phyloP scores from a whole-genome alignment of 2,113 vertebrate species.

The Lophochroa leadbeateri region DNA sequence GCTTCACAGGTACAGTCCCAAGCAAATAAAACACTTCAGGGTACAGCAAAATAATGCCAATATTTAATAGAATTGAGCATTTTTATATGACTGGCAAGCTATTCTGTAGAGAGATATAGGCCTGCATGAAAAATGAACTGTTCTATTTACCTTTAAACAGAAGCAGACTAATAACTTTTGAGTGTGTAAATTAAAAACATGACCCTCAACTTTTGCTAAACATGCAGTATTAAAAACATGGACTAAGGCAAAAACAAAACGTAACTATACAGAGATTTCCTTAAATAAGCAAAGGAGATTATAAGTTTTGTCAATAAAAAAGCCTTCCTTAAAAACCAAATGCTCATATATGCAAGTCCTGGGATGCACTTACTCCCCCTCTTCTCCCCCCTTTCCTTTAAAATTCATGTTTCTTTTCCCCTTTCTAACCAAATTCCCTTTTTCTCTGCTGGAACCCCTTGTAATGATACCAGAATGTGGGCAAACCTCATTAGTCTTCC shows the following conservation, averaged over 20 bases:
- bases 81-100: not conserved
- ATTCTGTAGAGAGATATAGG: not conserved
- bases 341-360: not conserved
- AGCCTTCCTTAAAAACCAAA: not conserved
- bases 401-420: not conserved
- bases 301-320: not conserved
- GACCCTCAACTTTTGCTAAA: conserved; percentile 15
- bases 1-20: not conserved
- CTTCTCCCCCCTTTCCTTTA: not conserved
- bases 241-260: not conserved
- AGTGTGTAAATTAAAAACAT: conserved; percentile 53
- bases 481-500: conserved; percentile 71
- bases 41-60: not conserved
- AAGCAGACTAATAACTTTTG: conserved; percentile 33
- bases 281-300: not conserved
- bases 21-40: conserved; percentile 10
- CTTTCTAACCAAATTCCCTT: conserved; percentile 32
- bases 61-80: conserved; percentile 1
- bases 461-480: conserved; percentile 64
- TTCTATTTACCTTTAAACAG: conserved; percentile 48
- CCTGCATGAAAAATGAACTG: conserved; percentile 40
- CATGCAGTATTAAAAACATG: not conserved
- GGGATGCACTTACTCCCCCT: not conserved
- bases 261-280: not conserved
- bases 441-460: conserved; percentile 60